Evolutionary conservation across 1,140 invertebrate genomes (phyloP), one percentile per base, ranked within the genome.

Genomic region (Bombus waltoni): DNA sequence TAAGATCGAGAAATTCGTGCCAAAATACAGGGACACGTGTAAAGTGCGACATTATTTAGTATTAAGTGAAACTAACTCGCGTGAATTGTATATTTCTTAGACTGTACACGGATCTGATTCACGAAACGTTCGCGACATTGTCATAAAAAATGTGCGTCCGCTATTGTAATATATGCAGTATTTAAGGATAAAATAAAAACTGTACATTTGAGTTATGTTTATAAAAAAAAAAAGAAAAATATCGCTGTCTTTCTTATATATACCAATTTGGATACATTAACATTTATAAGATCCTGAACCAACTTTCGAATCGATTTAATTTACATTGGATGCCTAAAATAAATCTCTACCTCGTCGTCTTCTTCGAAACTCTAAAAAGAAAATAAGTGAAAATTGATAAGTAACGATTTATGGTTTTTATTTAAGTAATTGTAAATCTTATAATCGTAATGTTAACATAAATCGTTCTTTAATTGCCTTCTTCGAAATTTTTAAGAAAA

Each of bases 121-220:
- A 84, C 40, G 75, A 53, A 72, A 74, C 10, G 9, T 59, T 87
- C 53, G 76, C 72, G n/a, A 25, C 70, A 68, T 40, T 70, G 28
- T 83, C 77, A 83, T 70, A 62, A 8, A 85, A 42, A 79, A 66
- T 28, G n/a, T 28, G 47, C 47, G 47, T 22, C 47, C 18, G 77
- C 35, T 81, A 44, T 83, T 92, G 91, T 92, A 92, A 89, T 88
- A 92, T 92, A 92, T 72, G 59, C 86, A 74, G 32, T 85, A 84
- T 88, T 83, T 92, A 91, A 91, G 59, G 53, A 87, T 38, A 38
- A 90, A 92, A 87, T 80, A 85, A 90, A 78, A 92, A 57, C 53
- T 91, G 90, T 92, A 91, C 83, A 92, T 92, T 92, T 89, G 65
- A 89, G 42, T 74, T 70, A 28, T 83, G 82, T 88, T 83, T 87